These are phyloP conservation scores for Himalopsyche anomala DNA, from an alignment of 2,888 invertebrate species.

Conservation along the genomic window DNA sequence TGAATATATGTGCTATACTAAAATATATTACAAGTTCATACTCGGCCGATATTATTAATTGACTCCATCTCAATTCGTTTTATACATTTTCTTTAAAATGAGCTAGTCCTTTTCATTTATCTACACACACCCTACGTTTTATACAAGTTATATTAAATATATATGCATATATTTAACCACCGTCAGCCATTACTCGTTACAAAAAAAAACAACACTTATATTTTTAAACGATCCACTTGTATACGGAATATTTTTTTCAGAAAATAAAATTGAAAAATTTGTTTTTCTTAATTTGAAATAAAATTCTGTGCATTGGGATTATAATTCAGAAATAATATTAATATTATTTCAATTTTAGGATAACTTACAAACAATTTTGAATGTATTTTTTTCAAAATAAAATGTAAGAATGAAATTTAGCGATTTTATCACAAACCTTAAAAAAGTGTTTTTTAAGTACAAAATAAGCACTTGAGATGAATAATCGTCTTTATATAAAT, in stretches of 20 bases:
- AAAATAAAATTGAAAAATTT: not conserved
- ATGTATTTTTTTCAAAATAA: no score
- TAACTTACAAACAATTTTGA: no score
- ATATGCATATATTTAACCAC: slow-evolving; percentile 36
- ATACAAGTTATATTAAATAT: slow-evolving; percentile 57
- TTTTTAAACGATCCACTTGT: not conserved
- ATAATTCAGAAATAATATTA: no score
- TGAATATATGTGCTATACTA: slow-evolving; percentile 63
- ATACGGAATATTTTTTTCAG: not conserved
- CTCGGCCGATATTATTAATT: slow-evolving; percentile 63
- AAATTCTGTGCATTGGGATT: not conserved
- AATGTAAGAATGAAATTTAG: no score
- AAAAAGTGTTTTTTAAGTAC: no score
- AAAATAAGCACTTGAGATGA: no score
- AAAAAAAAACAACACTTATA: slow-evolving; percentile 15
- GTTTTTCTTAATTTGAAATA: not conserved
- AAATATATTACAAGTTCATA: slow-evolving; percentile 59
- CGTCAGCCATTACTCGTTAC: slow-evolving; percentile 36
- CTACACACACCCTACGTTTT: slow-evolving; percentile 62
- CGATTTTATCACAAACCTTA: no score
- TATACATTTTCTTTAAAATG: slow-evolving; percentile 61
- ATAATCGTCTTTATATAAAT: no score
- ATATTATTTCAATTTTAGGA: no score
- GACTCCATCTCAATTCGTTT: slow-evolving; percentile 63
- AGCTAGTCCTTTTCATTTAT: slow-evolving; percentile 60